Base-by-base conservation (phyloP, 2,797 vertebrate genomes). In the Enteromius argenteus region DNA sequence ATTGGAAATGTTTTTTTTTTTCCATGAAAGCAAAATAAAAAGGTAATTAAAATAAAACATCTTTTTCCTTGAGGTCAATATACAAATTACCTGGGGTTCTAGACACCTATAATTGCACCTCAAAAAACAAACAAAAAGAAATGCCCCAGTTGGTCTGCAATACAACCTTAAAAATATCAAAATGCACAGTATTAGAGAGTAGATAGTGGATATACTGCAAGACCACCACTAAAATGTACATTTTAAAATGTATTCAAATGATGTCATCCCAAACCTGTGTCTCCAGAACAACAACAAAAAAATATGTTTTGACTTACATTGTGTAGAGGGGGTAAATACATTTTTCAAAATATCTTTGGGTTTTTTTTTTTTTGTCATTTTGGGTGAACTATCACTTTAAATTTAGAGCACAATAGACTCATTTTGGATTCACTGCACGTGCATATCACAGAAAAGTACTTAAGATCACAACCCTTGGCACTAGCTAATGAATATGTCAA, bases 401-500 rank as follows among this genome's bases (percentile, higher is more conserved):
- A 72, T 14, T n/a, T n/a, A n/a, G 13, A 17, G 13, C 0, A 44
- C 44, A 19, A 62, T 62, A 19, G 5, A 21, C 9, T 66, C 11
- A 39, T 76, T 74, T 53, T 14, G 49, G 49, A 74, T 74, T 53
- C 49, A 53, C 53, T 53, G 19, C 71, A 51, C 27, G 13, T 73
- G 46, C 72, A 53, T 53, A 35, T 53, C 32, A 23, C 17, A 83
- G 14, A 27, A 64, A 64, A 62, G 5, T 62, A 30, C 23, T 62
- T 62, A 62, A 66, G 67, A 86, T 69, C 75, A 64, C 30, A 58
- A 37, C 15, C 53, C 21, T 79, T 49, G 27, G 53, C 23, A 80
- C 37, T 49, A 21, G 62, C 71, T 87, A 88, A 83, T 60, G 35
- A 51, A 85, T 42, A 51, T 27, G 87, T 88, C 51, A 86, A 15